These are phyloP conservation scores for Atrina japonica DNA, from an alignment of 2,888 invertebrate species.

Conservation along the genomic window DNA sequence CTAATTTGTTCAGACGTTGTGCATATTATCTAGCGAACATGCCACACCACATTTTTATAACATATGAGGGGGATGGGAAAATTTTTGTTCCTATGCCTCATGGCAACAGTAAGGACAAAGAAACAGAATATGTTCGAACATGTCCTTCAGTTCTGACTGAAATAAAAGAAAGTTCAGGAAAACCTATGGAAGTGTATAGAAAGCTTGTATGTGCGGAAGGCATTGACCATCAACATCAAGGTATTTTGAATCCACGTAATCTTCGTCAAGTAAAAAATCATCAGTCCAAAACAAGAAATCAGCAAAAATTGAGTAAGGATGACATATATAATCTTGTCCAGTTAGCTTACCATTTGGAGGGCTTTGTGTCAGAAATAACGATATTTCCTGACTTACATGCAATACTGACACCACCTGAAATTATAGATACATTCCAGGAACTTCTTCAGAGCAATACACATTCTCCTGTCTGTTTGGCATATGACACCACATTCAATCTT, in stretches of 20 bases:
- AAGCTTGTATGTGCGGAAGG: constrained; percentile 4
- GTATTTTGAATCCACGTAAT: constrained; percentile 30
- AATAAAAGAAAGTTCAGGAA: constrained; percentile 1
- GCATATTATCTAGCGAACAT: too few relatives aligned
- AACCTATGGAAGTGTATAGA: constrained; percentile 13
- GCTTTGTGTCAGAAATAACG: constrained; percentile 20
- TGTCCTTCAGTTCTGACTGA: constrained; percentile 2
- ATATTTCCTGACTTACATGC: constrained; percentile 21
- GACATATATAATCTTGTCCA: constrained; percentile 20
- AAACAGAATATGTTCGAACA: constrained; percentile 2
- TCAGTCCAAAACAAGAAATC: background rate
- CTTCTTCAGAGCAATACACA: constrained; percentile 2
- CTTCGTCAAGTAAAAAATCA: constrained; percentile 22
- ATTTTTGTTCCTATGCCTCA: constrained; percentile 13
- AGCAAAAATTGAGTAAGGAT: constrained; percentile 19
- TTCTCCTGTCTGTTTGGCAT: constrained; percentile 6
- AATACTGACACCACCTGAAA: constrained; percentile 14
- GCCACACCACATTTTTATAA: too few relatives aligned
- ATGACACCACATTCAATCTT: constrained; percentile 29
- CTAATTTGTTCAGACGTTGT: too few relatives aligned
- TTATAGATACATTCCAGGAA: constrained; percentile 13
- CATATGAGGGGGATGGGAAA: constrained; percentile 17
- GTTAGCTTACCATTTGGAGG: constrained; percentile 20
- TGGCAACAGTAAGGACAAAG: constrained; percentile 13
- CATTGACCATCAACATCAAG: constrained; percentile 1